phyloP scores from a whole-genome alignment of 2,888 invertebrate species.

The Ceriagrion tenellum region DNA sequence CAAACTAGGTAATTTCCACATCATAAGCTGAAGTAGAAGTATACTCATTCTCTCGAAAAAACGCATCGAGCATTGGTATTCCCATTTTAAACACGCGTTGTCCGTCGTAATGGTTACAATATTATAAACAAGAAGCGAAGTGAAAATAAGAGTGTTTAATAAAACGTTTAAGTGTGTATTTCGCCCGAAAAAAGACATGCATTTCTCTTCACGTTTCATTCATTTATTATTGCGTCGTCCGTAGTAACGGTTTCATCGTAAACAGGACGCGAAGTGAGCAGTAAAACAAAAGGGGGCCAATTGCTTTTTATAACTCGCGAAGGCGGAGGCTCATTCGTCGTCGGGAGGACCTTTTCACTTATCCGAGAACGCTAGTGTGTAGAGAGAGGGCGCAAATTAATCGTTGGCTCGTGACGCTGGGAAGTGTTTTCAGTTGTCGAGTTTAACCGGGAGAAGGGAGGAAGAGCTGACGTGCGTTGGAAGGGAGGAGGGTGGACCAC shows the following conservation, averaged over 20 bases:
- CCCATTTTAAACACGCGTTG: too few relatives aligned
- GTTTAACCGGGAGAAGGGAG: background rate
- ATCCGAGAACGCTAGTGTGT: background rate
- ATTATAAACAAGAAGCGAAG: too few relatives aligned
- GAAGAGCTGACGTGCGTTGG: too few relatives aligned
- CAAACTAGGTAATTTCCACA: too few relatives aligned
- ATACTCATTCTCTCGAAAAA: too few relatives aligned
- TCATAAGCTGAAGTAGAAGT: too few relatives aligned
- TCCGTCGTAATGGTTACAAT: too few relatives aligned
- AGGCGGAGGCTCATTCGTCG: background rate
- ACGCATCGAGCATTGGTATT: too few relatives aligned
- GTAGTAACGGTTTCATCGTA: background rate
- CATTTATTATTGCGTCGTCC: background rate
- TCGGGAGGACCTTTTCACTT: background rate
- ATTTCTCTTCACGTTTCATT: background rate
- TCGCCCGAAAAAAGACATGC: background rate
- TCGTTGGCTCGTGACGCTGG: background rate
- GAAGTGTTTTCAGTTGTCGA: slow-evolving; percentile 28
- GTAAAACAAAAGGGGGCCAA: background rate
- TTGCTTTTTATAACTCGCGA: background rate
- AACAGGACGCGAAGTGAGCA: background rate
- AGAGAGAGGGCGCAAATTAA: background rate
- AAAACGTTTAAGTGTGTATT: too few relatives aligned
- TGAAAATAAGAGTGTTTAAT: too few relatives aligned
- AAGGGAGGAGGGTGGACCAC: too few relatives aligned